Evolutionary conservation across 2,113 vertebrate genomes (phyloP), one percentile per base, ranked within the genome.

Genomic region (Andinoacara biseriatus): DNA sequence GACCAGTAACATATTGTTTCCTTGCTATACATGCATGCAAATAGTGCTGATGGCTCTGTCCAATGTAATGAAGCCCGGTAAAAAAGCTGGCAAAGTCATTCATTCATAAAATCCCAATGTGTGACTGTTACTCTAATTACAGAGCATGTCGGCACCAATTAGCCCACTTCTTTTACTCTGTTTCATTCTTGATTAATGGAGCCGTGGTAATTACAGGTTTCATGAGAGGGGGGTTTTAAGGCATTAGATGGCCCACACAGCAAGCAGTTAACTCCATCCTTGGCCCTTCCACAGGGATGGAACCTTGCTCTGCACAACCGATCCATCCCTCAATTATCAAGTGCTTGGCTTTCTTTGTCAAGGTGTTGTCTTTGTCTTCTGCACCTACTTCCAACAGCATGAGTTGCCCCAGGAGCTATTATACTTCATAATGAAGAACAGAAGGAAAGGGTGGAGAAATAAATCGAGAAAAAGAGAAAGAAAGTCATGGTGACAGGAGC

Each of bases 81-180:
- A 96, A 79, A 96, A 95, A 96, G 87, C 95, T 95, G 95, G 94
- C 96, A 94, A 96, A 97, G 93, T 95, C 95, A 96, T 95, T 96
- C 96, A 96, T 95, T 97, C 96, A 96, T 96, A 96, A 95, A 97
- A 97, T 96, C 96, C 93, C 93, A 96, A 96, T 92, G 94, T 95
- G 95, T 94, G 94, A 96, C 96, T 96, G 94, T 94, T 94, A 94
- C 95, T 96, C 95, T 97, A 97, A 96, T 97, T 97, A 96, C 96
- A 96, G 95, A 94, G 96, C 95, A 89, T 87, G 92, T 95, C 95
- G 92, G 95, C 95, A 90, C 93, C 93, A 91, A 95, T 95, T 95
- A 97, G 97, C 95, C 95, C 93, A 92, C 83, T 87, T 95, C 91
- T 88, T 94, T 90, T 94, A 91, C 85, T 91, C 90, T 63, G 84